phyloP scores from a whole-genome alignment of 2,797 vertebrate species.

The Remorina albescens region DNA sequence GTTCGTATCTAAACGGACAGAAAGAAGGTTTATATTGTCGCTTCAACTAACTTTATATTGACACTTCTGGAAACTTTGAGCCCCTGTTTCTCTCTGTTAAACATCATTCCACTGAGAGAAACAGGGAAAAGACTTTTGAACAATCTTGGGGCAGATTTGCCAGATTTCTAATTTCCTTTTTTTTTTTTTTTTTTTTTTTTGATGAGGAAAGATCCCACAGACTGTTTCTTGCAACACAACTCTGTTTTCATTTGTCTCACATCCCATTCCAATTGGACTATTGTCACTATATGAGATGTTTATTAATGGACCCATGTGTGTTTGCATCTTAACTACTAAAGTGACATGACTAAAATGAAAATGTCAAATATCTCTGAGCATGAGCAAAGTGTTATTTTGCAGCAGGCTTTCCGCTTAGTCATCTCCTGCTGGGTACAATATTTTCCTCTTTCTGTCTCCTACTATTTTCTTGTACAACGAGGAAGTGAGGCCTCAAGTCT shows the following conservation, averaged over 20 bases:
- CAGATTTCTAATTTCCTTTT: too few relatives aligned
- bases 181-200: too few relatives aligned
- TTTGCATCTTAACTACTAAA: slow-evolving; percentile 47
- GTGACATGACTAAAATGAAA: slow-evolving; percentile 49
- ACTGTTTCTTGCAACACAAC: slow-evolving; percentile 44
- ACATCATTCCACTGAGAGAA: slow-evolving; percentile 17
- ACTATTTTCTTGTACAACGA: slow-evolving; percentile 22
- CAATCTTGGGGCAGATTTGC: slow-evolving; percentile 34
- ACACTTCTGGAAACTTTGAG: slow-evolving; percentile 34
- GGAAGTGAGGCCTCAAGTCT: slow-evolving; percentile 49
- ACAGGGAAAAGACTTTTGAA: slow-evolving; percentile 20
- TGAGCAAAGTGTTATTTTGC: slow-evolving; percentile 38
- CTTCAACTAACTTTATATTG: slow-evolving; percentile 24
- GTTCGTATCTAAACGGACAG: slow-evolving; percentile 53
- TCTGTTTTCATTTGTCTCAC: slow-evolving; percentile 59
- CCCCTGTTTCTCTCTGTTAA: slow-evolving; percentile 28
- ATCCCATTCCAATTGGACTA: slow-evolving; percentile 39
- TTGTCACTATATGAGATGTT: slow-evolving; percentile 48
- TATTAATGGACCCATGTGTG: slow-evolving; percentile 62
- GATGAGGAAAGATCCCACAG: slow-evolving; percentile 28
- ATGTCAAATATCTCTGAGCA: slow-evolving; percentile 44
- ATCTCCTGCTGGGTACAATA: slow-evolving; percentile 16
- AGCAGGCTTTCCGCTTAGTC: slow-evolving; percentile 38
- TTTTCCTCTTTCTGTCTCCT: slow-evolving; percentile 23
- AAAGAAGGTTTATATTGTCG: slow-evolving; percentile 25